Conservation (phyloP, 2,888 invertebrate genomes). For the Ectemnius lituratus region DNA sequence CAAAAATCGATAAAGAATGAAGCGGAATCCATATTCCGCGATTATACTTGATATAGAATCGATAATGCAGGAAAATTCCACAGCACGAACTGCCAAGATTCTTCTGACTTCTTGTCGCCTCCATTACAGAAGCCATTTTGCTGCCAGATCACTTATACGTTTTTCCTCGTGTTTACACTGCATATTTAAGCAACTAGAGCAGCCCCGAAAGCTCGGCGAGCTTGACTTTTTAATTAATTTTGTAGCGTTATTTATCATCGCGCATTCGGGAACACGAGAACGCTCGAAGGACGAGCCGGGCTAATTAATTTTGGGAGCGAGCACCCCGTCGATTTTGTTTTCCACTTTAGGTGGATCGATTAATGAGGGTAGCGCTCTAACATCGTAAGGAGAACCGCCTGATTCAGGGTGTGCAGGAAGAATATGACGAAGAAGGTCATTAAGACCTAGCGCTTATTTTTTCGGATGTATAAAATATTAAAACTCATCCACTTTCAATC, state of each 20-base stretch:
- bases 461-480: too few relatives aligned
- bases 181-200: too few relatives aligned
- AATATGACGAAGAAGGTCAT: slow-evolving; percentile 18
- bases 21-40: slow-evolving; percentile 6
- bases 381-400: background rate
- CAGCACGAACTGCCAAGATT: slow-evolving; percentile 60
- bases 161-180: too few relatives aligned
- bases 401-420: slow-evolving; percentile 30
- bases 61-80: slow-evolving; percentile 55
- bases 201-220: background rate
- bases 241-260: slow-evolving; percentile 52
- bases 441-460: background rate
- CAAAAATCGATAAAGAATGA: slow-evolving; percentile 61
- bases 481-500: too few relatives aligned
- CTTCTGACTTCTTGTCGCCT: slow-evolving; percentile 44
- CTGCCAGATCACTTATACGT: too few relatives aligned
- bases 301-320: slow-evolving; percentile 45
- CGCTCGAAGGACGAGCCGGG: slow-evolving; percentile 35
- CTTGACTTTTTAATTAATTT: slow-evolving; percentile 69
- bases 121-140: too few relatives aligned
- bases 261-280: slow-evolving; percentile 9
- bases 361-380: slow-evolving; percentile 15
- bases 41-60: slow-evolving; percentile 59
- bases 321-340: slow-evolving; percentile 41
- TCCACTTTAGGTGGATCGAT: slow-evolving; percentile 40